phyloP scores from a whole-genome alignment of 1,140 invertebrate species.

The Bombus balteatus region DNA sequence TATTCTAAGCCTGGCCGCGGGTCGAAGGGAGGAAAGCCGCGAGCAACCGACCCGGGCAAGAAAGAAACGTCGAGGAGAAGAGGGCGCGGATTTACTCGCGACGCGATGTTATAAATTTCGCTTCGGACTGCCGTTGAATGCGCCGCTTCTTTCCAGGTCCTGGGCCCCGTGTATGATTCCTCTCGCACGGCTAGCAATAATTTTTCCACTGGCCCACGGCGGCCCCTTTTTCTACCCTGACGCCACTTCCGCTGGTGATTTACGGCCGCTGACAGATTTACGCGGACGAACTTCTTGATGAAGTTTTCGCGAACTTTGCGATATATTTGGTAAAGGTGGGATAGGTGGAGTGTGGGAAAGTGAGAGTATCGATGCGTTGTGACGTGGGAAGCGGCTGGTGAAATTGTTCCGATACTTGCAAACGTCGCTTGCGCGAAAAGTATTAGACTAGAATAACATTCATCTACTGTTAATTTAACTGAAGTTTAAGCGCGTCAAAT shows the following conservation, averaged over 20 bases:
- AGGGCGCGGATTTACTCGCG: constrained; percentile 41
- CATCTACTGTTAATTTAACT: too few species aligned
- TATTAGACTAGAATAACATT: fast-evolving
- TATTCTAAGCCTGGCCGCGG: constrained; percentile 56
- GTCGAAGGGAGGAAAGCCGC: constrained; percentile 60
- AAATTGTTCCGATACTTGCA: too few species aligned
- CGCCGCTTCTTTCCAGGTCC: background rate
- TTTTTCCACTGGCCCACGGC: background rate
- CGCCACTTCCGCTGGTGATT: background rate
- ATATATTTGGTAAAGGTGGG: too few species aligned
- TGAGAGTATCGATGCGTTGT: too few species aligned
- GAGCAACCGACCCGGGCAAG: constrained; percentile 37
- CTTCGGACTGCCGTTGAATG: constrained; percentile 29
- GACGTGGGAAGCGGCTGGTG: too few species aligned
- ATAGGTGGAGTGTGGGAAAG: background rate
- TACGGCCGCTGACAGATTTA: background rate
- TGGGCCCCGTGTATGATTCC: background rate
- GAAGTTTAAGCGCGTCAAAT: too few species aligned
- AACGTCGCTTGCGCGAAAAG: too few species aligned
- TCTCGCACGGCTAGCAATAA: constrained; percentile 10
- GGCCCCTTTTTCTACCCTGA: background rate
- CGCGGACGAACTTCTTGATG: background rate
- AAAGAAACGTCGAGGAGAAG: background rate
- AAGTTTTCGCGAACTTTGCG: background rate
- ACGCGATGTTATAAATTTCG: constrained; percentile 42